A percentile compares a stretch with the other conserved stretches of the same genome.
Conservation (phyloP, 2,113 vertebrate species). For the Chauna torquata region DNA sequence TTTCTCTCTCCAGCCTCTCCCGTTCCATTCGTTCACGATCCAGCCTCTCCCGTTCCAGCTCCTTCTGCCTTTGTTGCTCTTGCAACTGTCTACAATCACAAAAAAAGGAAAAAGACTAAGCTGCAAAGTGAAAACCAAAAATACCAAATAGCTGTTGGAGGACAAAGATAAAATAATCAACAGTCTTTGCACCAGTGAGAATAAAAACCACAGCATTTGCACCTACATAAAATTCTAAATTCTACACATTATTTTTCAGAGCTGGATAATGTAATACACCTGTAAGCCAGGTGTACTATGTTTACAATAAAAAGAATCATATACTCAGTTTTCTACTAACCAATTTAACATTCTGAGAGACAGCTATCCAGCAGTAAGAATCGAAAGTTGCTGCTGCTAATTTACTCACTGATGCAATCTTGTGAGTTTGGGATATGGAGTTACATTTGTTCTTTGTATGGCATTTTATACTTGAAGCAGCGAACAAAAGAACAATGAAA, state of each 20-base stretch:
- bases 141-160: neutral
- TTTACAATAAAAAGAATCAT: neutral
- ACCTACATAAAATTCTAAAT: neutral
- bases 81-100: constrained; percentile 86
- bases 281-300: neutral
- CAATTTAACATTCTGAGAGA: neutral
- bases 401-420: constrained; percentile 28
- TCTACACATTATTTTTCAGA: neutral
- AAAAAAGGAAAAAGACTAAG: constrained; percentile 14
- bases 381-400: neutral
- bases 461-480: neutral
- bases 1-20: constrained; percentile 82
- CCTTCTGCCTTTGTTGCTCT: constrained; percentile 94
- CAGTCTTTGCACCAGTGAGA: neutral
- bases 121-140: neutral
- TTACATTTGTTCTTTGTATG: neutral
- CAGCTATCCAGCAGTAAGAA: neutral
- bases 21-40: constrained; percentile 81
- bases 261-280: too few species aligned
- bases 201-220: neutral
- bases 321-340: neutral
- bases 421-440: neutral
- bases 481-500: constrained; percentile 23
- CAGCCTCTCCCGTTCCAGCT: constrained; percentile 80
- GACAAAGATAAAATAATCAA: neutral